Percentiles rank a stretch among this genome's conserved stretches.
Evolutionary conservation across 2,113 vertebrate genomes (phyloP).

Genomic region (Triplophysa tibetana): DNA sequence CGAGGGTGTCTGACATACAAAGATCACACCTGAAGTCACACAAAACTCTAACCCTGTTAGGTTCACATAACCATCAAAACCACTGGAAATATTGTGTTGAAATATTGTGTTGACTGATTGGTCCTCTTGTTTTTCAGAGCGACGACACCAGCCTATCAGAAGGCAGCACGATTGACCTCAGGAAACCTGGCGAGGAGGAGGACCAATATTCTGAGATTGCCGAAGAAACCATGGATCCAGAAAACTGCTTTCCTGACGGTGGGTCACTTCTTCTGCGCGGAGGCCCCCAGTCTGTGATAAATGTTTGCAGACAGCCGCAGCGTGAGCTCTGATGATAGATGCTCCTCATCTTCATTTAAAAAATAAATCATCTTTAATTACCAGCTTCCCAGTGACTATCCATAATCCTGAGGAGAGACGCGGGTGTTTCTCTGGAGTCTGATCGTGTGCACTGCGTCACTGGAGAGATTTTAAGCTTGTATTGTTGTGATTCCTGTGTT

Average conservation of each 20-base stretch:
- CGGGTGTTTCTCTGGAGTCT: too few relatives aligned
- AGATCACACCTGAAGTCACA: slow-evolving; percentile 9
- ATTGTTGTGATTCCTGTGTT: background rate
- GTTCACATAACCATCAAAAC: background rate
- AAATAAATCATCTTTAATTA: too few relatives aligned
- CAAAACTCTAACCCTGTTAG: slow-evolving; percentile 4
- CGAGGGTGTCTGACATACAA: background rate
- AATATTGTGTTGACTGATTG: slow-evolving; percentile 31
- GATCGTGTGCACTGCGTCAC: background rate
- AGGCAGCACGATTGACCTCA: slow-evolving; percentile 94
- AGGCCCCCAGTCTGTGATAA: background rate
- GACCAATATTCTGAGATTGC: slow-evolving; percentile 87
- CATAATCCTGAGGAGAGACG: too few relatives aligned
- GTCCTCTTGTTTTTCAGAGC: slow-evolving; percentile 64
- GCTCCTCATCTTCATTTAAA: too few relatives aligned
- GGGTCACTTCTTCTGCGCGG: slow-evolving; percentile 34
- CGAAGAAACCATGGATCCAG: slow-evolving; percentile 90
- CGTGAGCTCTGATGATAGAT: too few relatives aligned
- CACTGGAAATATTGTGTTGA: too few relatives aligned
- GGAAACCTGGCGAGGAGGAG: slow-evolving; percentile 89
- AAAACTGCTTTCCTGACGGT: slow-evolving; percentile 94
- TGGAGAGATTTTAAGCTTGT: background rate
- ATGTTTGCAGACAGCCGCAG: too few relatives aligned
- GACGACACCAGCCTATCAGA: slow-evolving; percentile 90
- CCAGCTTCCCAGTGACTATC: too few relatives aligned